Evolutionary conservation across 1,140 invertebrate species (phyloP).

Genomic region (Hyphantria cunea): DNA sequence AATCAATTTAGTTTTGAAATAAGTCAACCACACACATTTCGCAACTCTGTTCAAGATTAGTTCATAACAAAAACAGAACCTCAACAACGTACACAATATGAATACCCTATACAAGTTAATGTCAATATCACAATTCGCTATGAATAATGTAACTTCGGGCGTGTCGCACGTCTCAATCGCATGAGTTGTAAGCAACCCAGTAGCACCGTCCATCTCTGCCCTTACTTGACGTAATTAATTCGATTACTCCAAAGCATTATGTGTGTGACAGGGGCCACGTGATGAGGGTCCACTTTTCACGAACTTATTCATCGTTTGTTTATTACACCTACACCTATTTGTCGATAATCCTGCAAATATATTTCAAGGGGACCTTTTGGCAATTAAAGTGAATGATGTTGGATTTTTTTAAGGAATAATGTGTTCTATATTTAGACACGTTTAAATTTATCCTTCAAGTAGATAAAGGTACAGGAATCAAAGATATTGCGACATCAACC

Average conservation of each 20-base stretch:
- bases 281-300: conserved; percentile 45
- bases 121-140: conserved; percentile 25
- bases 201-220: conserved; percentile 12
- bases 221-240: conserved; percentile 42
- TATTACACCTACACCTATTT: conserved; percentile 28
- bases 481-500: no score
- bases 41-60: no score
- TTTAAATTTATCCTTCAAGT: no score
- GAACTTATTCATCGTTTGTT: conserved; percentile 38
- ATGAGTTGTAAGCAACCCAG: conserved; percentile 2
- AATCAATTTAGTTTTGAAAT: no score
- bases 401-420: no score
- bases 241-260: conserved; percentile 38
- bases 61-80: no score
- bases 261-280: conserved; percentile 37
- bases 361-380: background rate
- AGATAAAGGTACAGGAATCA: no score
- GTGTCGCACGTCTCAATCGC: conserved; percentile 9
- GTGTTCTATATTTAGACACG: no score
- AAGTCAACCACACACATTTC: no score
- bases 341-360: conserved; percentile 29
- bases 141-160: conserved; percentile 26
- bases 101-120: conserved; percentile 13
- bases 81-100: no score
- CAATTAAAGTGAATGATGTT: no score